Percentiles rank a stretch among this genome's conserved stretches.
These are phyloP conservation scores for Drosophila santomea DNA, from an alignment of 1,140 invertebrate genomes.

Conservation along the genomic window DNA sequence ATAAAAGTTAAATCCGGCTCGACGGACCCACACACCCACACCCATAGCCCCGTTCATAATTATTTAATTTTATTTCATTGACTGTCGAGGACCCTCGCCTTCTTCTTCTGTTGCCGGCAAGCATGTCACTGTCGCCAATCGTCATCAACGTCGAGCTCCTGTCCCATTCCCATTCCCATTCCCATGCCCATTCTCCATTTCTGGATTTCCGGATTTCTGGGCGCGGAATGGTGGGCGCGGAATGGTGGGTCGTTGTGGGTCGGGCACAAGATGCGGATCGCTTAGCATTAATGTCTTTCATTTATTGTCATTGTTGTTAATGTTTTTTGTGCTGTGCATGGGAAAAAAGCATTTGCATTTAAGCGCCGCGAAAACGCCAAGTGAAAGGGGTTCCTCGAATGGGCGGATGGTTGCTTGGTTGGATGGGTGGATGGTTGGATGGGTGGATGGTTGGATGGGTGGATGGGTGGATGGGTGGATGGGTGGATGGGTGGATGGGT, in stretches of 20 bases:
- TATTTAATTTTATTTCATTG: conserved; percentile 77
- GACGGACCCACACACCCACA: not conserved
- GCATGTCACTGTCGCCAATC: conserved; percentile 50
- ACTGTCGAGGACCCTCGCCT: conserved; percentile 38
- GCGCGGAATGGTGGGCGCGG: not conserved
- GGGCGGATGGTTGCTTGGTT: not conserved
- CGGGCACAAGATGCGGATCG: conserved; percentile 37
- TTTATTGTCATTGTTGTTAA: conserved; percentile 81
- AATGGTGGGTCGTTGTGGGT: not conserved
- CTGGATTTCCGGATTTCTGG: not conserved
- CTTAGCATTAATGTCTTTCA: conserved; percentile 80
- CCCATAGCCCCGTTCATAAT: conserved; percentile 36
- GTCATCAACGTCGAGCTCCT: conserved; percentile 19
- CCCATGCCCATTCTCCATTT: no score
- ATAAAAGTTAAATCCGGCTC: not conserved
- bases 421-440: conserved; percentile 6
- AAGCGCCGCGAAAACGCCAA: conserved; percentile 27
- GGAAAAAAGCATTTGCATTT: conserved; percentile 80
- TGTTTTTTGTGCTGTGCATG: conserved; percentile 76
- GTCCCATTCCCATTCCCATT: not conserved
- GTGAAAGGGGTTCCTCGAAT: not conserved
- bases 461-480: conserved; percentile 2
- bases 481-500: not conserved
- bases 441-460: not conserved
- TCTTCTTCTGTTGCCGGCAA: not conserved